Conservation (phyloP, 1,140 invertebrate genomes). For the Neodiprion virginianus region DNA sequence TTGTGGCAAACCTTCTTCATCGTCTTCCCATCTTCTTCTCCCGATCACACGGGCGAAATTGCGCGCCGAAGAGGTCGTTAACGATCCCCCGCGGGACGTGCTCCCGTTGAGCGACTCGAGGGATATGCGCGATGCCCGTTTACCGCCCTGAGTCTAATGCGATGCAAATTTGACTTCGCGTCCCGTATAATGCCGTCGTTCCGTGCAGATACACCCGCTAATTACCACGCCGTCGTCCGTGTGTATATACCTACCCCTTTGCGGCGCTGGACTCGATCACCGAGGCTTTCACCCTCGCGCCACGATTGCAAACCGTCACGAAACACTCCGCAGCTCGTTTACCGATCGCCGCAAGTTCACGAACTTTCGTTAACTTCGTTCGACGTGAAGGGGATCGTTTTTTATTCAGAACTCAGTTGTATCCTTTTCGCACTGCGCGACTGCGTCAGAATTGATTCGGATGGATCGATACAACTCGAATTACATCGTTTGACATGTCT, state of each 20-base stretch:
- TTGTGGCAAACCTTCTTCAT: too few species aligned
- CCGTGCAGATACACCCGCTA: slow-evolving; percentile 13
- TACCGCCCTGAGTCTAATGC: slow-evolving; percentile 9
- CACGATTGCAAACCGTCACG: not conserved
- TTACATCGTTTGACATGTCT: too few species aligned
- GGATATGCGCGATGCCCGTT: not conserved
- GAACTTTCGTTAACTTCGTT: not conserved
- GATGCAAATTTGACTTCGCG: slow-evolving; percentile 9
- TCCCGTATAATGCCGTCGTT: slow-evolving; percentile 13
- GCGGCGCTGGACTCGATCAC: not conserved
- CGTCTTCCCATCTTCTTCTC: too few species aligned
- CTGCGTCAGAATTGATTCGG: too few species aligned
- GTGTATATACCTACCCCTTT: not conserved
- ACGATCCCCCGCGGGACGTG: not conserved
- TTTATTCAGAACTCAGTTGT: too few species aligned
- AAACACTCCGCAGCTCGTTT: not conserved
- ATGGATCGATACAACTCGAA: too few species aligned
- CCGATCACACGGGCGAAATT: not conserved
- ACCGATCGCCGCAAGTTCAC: not conserved
- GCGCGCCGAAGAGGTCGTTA: not conserved
- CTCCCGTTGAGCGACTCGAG: not conserved
- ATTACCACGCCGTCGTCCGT: not conserved
- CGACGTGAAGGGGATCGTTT: not conserved
- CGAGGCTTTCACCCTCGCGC: not conserved
- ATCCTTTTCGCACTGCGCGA: too few species aligned